phyloP scores from a whole-genome alignment of 2,888 invertebrate genomes.

The Torymus aiolomorphi region DNA sequence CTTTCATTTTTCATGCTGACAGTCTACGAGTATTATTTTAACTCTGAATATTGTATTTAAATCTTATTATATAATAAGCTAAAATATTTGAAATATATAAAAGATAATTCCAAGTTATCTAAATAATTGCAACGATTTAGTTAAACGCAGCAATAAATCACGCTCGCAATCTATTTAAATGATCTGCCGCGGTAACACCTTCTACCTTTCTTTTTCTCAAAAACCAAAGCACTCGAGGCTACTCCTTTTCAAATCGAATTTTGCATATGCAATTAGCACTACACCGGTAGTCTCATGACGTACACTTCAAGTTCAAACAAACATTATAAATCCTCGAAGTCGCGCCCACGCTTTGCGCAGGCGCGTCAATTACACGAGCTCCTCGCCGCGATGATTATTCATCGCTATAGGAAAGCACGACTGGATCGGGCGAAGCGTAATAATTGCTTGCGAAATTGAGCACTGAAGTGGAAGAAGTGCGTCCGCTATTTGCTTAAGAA shows the following conservation, averaged over 20 bases:
- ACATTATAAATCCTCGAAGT: constrained; percentile 38
- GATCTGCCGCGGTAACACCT: background rate
- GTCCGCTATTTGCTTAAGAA: constrained; percentile 6
- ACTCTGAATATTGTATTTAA: too few relatives aligned
- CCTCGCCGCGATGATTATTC: constrained; percentile 12
- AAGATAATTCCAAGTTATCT: background rate
- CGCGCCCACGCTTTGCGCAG: background rate
- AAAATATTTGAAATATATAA: too few relatives aligned
- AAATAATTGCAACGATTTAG: constrained; percentile 12
- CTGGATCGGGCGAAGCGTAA: background rate
- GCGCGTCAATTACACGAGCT: constrained; percentile 32
- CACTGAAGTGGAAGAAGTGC: background rate
- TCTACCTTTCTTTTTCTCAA: background rate
- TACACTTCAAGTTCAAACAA: constrained; percentile 37
- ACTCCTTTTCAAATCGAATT: background rate
- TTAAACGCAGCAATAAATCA: too few relatives aligned
- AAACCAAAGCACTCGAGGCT: background rate
- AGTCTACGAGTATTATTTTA: too few relatives aligned
- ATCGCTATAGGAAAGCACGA: constrained; percentile 26
- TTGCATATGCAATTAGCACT: constrained; percentile 6
- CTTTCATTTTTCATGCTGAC: too few relatives aligned
- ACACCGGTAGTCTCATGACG: background rate
- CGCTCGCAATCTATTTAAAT: constrained; percentile 1
- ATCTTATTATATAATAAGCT: too few relatives aligned
- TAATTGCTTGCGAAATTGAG: constrained; percentile 21